Percentiles rank a stretch among this genome's conserved stretches.
Conservation (phyloP, 2,797 vertebrate genomes). For the Manis crassicaudata region DNA sequence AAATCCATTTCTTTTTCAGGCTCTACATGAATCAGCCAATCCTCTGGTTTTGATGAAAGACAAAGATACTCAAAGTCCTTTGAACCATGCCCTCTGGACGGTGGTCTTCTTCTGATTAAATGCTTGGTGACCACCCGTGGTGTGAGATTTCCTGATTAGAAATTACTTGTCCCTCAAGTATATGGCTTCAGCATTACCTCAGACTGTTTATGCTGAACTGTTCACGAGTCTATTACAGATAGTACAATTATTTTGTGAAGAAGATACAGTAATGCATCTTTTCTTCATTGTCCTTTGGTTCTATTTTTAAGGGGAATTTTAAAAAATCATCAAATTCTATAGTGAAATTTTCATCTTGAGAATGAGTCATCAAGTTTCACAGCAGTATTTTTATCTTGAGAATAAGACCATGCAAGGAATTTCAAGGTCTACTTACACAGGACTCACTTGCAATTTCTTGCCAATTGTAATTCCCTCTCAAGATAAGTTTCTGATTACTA, state of each 20-base stretch:
- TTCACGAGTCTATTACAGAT: background rate
- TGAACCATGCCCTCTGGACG: background rate
- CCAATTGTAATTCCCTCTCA: background rate
- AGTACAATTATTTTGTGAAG: constrained; percentile 21
- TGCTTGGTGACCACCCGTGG: background rate
- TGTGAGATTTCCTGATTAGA: background rate
- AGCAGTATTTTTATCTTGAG: constrained; percentile 35
- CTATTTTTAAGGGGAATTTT: background rate
- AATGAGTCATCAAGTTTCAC: constrained; percentile 20
- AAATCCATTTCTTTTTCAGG: background rate
- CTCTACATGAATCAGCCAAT: background rate
- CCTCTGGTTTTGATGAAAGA: background rate
- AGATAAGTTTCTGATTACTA: background rate
- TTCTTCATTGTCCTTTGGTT: background rate
- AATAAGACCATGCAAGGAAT: background rate
- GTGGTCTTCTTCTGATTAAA: background rate
- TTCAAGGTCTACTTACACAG: constrained; percentile 36
- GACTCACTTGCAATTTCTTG: constrained; percentile 27
- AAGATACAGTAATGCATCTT: background rate
- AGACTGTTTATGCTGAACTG: background rate
- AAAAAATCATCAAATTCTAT: constrained; percentile 20
- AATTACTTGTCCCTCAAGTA: background rate
- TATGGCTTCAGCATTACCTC: background rate
- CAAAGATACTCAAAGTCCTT: background rate
- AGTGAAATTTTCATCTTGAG: background rate